Conservation (phyloP, 2,113 vertebrate genomes). For the Mellivora capensis region DNA sequence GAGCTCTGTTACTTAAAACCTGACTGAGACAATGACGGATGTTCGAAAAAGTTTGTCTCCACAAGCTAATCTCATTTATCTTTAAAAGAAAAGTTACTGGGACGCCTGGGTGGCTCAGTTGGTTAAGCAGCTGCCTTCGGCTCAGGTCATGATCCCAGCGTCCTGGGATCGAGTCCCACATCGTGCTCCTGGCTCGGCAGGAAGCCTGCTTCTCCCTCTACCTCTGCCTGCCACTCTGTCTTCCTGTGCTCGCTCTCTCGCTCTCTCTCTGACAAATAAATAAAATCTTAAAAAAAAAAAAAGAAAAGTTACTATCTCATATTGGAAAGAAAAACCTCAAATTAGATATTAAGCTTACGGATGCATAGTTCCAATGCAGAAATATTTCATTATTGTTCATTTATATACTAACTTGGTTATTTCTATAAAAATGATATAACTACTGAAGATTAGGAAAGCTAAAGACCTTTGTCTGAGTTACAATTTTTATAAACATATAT, state of each 20-base stretch:
- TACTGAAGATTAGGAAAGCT: neutral
- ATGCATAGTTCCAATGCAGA: neutral
- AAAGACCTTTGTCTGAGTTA: neutral
- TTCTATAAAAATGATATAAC: neutral
- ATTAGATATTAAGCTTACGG: neutral
- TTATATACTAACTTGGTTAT: neutral
- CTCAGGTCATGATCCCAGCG: no score
- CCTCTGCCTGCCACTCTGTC: no score
- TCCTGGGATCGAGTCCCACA: no score
- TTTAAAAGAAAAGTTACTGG: neutral
- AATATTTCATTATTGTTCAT: neutral
- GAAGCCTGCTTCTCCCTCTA: no score
- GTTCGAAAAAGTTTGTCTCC: neutral
- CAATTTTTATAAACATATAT: neutral
- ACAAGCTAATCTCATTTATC: neutral
- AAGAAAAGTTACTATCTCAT: neutral
- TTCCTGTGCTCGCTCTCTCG: no score
- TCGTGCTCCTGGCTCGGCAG: no score
- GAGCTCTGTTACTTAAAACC: neutral
- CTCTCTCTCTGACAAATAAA: no score
- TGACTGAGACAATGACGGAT: neutral
- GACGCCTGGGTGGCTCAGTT: no score
- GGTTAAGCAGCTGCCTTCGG: no score
- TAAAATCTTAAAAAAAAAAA: slow-evolving; percentile 1
- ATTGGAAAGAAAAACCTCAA: neutral